A percentile compares a stretch with the other conserved stretches of the same genome.
Evolutionary conservation across 2,113 vertebrate genomes (phyloP).

Genomic region (Odocoileus hemionus): DNA sequence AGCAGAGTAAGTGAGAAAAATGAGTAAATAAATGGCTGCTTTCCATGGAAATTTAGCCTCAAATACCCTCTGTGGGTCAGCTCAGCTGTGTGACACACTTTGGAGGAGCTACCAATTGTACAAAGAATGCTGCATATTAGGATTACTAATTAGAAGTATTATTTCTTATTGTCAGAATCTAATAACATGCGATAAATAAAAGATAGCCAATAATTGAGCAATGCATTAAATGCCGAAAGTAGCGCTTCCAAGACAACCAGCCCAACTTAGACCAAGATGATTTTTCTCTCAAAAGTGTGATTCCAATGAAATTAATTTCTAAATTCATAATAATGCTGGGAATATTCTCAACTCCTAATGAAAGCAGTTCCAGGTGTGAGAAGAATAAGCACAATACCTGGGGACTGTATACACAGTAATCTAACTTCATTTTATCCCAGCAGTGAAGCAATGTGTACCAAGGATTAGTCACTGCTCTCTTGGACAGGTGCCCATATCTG

Average conservation of each 20-base stretch:
- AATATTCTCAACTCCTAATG: background rate
- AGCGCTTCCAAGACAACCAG: background rate
- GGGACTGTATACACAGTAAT: rapidly evolving
- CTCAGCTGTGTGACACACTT: background rate
- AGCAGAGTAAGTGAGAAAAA: slow-evolving; percentile 15
- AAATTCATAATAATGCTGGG: background rate
- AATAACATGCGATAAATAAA: background rate
- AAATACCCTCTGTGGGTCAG: background rate
- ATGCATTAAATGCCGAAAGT: background rate
- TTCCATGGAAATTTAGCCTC: background rate
- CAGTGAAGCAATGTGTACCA: background rate
- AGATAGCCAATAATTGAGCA: background rate
- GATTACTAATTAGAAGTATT: slow-evolving; percentile 13
- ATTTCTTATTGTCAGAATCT: background rate
- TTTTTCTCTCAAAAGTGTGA: background rate
- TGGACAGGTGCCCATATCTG: background rate
- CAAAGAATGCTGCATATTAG: background rate
- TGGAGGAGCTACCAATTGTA: background rate
- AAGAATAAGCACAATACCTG: background rate
- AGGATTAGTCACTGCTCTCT: background rate
- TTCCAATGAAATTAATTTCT: slow-evolving; percentile 16
- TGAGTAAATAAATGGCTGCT: background rate
- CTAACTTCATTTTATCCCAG: background rate
- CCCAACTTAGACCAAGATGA: background rate
- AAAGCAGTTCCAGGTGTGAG: background rate